These are phyloP conservation scores for Nemurella pictetii DNA, from an alignment of 2,888 invertebrate genomes.

Conservation along the genomic window DNA sequence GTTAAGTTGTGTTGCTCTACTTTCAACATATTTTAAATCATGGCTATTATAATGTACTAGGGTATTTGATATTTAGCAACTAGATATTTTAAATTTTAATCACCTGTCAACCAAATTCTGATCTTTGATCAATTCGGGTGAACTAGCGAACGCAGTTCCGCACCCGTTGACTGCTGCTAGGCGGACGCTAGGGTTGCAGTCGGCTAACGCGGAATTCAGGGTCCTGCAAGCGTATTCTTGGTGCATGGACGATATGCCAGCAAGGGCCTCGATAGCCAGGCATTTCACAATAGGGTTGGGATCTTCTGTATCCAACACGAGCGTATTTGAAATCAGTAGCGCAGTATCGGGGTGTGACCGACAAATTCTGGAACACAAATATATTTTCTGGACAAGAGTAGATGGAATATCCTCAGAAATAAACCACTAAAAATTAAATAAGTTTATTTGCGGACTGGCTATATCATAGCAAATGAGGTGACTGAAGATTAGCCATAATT, in stretches of 20 bases:
- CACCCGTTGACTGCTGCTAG: slow-evolving; percentile 38
- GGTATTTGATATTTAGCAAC: not conserved
- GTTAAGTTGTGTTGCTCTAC: too few relatives aligned
- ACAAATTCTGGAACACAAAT: slow-evolving; percentile 38
- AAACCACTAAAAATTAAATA: too few relatives aligned
- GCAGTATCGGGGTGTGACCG: slow-evolving; percentile 38
- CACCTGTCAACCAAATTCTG: slow-evolving; percentile 39
- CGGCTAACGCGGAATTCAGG: slow-evolving; percentile 35
- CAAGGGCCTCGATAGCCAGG: slow-evolving; percentile 38
- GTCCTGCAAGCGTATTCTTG: slow-evolving; percentile 37
- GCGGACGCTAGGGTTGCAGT: slow-evolving; percentile 40
- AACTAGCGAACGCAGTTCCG: slow-evolving; percentile 26
- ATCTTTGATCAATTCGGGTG: slow-evolving; percentile 33
- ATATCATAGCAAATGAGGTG: too few relatives aligned
- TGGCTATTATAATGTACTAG: not conserved
- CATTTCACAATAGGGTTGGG: slow-evolving; percentile 42
- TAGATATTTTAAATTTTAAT: not conserved
- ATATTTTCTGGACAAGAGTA: too few relatives aligned
- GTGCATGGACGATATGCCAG: slow-evolving; percentile 38
- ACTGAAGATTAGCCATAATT: not conserved
- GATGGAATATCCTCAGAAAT: too few relatives aligned
- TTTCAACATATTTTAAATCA: not conserved
- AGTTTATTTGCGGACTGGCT: too few relatives aligned
- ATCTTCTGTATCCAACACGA: slow-evolving; percentile 40
- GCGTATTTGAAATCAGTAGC: slow-evolving; percentile 40